phyloP scores from a whole-genome alignment of 1,140 invertebrate species.

The Sinella curviseta region DNA sequence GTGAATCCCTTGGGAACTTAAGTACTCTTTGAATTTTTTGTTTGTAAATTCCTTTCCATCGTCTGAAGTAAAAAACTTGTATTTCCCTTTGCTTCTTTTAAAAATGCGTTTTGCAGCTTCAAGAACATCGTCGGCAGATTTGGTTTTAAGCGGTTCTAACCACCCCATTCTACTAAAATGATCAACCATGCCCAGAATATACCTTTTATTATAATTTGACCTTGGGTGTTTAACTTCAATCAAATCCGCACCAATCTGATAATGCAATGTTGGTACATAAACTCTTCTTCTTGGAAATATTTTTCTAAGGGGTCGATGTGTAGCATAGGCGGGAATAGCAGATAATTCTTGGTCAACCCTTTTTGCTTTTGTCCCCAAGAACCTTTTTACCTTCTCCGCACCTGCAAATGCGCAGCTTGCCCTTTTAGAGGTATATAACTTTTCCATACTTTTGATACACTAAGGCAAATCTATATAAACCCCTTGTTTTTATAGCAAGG shows the following conservation, averaged over 20 bases:
- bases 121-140: neutral
- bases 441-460: neutral
- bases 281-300: neutral
- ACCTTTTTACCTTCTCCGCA: neutral
- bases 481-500: neutral
- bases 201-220: conserved; percentile 25
- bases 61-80: neutral
- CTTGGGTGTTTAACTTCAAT: conserved; percentile 25
- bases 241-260: conserved; percentile 29
- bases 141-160: conserved; percentile 13
- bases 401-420: neutral
- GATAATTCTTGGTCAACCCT: neutral
- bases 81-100: neutral
- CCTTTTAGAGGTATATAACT: neutral
- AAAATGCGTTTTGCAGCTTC: neutral
- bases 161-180: conserved; percentile 13
- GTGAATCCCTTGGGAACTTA: neutral
- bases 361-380: neutral
- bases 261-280: neutral
- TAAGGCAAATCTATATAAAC: neutral
- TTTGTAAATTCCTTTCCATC: conserved; percentile 8
- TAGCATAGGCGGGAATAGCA: neutral
- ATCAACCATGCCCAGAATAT: conserved; percentile 11
- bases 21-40: neutral
- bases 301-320: neutral